Evolutionary conservation across 2,888 invertebrate species (phyloP), one percentile per base, ranked within the genome.

Genomic region (Drosophila kuntzei): DNA sequence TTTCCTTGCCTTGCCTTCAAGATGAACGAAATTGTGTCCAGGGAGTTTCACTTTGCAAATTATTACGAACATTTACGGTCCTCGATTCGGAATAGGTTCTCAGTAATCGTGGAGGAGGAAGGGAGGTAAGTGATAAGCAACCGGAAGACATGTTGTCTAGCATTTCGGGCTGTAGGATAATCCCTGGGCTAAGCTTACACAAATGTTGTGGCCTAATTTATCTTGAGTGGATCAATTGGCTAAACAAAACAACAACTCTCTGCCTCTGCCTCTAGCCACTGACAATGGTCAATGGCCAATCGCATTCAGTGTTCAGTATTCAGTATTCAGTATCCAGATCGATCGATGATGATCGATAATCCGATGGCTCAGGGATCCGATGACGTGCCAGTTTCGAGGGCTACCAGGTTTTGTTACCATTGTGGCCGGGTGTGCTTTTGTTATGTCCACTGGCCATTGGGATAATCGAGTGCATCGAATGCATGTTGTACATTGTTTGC

Each of bases 171-270:
- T 5, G 6, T 14, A 9, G 75, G 72, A 66, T 75, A 71, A 75
- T 66, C 75, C 53, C 8, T 8, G n/a, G 65, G 62, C 58, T 75
- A 76, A 76, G 72, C 77, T 76, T 75, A 76, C 75, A 81, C 82
- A 86, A 77, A 84, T 79, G 79, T 80, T 87, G 80, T 81, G 90
- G 79, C 69, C 72, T 89, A 90, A 90, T 88, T 89, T 89, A 90
- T 90, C 86, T 86, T 89, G 87, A 90, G 89, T 79, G 89, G 89
- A 90, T 90, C 89, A 85, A 89, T 89, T 87, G 75, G 64, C 60
- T 50, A 62, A 75, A 47, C 50, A 66, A 62, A 71, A 63, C 36
- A 68, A 58, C 16, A 11, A 5, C 29, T n/a, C 20, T 29, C 32
- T 9, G 34, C n/a, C n/a, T n/a, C n/a, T n/a, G n/a, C n/a, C n/a